phyloP scores from a whole-genome alignment of 2,797 vertebrate genomes.

The Glossophaga mutica region DNA sequence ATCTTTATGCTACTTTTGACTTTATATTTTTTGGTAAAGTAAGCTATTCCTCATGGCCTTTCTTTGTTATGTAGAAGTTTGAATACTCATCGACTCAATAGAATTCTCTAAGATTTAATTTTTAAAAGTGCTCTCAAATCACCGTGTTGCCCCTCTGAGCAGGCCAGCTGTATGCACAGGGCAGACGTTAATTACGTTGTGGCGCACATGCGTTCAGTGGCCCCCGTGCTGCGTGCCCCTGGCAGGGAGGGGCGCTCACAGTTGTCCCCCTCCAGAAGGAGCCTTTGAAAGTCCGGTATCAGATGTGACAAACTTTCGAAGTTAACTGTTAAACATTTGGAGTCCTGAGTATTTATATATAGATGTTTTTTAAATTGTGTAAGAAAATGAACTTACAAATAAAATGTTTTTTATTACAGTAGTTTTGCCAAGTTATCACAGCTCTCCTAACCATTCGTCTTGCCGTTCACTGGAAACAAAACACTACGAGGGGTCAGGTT shows the following conservation, averaged over 20 bases:
- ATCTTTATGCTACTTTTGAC: constrained; percentile 71
- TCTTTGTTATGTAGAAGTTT: constrained; percentile 64
- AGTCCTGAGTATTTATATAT: not conserved
- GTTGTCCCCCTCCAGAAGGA: not conserved
- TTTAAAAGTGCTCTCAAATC: constrained; percentile 66
- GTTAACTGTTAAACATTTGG: constrained; percentile 12
- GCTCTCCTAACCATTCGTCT: not conserved
- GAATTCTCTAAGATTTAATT: constrained; percentile 54
- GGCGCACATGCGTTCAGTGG: not conserved
- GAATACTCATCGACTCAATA: constrained; percentile 61
- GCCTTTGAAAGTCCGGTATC: not conserved
- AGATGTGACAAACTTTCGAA: not conserved
- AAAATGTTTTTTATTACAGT: constrained; percentile 1
- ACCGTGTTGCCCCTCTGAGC: not conserved
- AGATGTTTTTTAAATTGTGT: not conserved
- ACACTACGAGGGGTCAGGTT: not conserved
- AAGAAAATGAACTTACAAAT: constrained; percentile 48
- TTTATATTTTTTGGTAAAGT: constrained; percentile 74
- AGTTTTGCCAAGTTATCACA: not conserved
- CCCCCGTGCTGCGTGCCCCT: not conserved
- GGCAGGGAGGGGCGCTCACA: not conserved
- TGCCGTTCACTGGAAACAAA: not conserved
- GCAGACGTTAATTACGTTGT: not conserved
- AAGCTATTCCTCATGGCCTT: constrained; percentile 62
- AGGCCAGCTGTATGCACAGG: not conserved